Evolutionary conservation across 2,113 vertebrate species (phyloP).

Genomic region (Camelus dromedarius): DNA sequence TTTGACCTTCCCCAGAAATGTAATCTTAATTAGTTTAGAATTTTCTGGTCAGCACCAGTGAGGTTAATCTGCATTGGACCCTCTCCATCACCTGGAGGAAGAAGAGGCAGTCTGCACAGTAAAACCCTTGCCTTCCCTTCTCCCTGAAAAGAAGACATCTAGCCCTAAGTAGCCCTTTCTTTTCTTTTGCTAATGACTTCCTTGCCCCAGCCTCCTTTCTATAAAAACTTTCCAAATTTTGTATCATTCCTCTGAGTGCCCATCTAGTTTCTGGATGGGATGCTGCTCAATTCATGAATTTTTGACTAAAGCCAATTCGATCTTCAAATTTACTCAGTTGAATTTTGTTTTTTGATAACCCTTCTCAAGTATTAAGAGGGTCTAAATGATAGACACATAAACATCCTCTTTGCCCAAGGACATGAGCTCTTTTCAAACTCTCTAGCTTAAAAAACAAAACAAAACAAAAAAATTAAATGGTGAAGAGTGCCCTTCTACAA

Average conservation of each 20-base stretch:
- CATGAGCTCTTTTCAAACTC: neutral
- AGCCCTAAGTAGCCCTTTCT: neutral
- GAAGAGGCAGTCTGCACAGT: neutral
- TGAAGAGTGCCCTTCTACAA: neutral
- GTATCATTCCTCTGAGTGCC: neutral
- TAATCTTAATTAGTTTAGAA: neutral
- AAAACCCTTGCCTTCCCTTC: neutral
- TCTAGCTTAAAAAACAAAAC: neutral
- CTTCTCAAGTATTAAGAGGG: neutral
- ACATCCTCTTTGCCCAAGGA: neutral
- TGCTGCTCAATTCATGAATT: neutral
- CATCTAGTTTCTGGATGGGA: neutral
- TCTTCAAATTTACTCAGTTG: neutral
- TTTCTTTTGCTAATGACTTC: neutral
- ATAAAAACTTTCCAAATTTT: neutral
- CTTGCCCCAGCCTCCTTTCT: neutral
- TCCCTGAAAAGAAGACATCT: neutral
- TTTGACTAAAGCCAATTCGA: neutral
- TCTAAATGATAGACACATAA: neutral
- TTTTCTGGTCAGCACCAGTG: neutral
- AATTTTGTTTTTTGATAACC: neutral
- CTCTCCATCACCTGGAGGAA: neutral
- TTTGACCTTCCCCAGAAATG: neutral
- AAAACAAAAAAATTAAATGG: neutral
- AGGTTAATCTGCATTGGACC: neutral